phyloP scores from a whole-genome alignment of 1,140 invertebrate species.

The Drosophila sechellia region DNA sequence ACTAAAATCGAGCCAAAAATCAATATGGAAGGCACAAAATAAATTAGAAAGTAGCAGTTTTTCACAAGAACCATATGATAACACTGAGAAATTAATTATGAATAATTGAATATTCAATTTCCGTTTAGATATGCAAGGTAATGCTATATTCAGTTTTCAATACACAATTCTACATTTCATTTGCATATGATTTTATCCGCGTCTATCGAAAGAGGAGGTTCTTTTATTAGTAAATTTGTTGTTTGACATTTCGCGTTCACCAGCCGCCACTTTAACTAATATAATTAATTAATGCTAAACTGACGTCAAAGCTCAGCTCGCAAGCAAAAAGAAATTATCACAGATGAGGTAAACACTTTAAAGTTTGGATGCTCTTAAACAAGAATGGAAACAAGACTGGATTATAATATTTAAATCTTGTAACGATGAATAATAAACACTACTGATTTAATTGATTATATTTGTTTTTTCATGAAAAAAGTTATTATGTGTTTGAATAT shows the following conservation, averaged over 20 bases:
- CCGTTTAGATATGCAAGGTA: constrained; percentile 10
- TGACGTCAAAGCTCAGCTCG: constrained; percentile 49
- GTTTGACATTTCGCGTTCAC: constrained; percentile 60
- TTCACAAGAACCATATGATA: neutral
- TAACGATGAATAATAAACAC: neutral
- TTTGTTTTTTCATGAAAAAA: too few relatives aligned
- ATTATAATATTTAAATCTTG: too few relatives aligned
- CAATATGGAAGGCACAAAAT: constrained; percentile 11
- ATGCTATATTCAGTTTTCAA: constrained; percentile 11
- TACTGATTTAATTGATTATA: neutral
- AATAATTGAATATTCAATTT: constrained; percentile 20
- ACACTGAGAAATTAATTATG: constrained; percentile 28
- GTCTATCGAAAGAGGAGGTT: constrained; percentile 3
- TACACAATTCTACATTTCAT: constrained; percentile 10
- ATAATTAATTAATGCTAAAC: constrained; percentile 55
- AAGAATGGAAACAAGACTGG: neutral
- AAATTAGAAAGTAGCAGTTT: constrained; percentile 32
- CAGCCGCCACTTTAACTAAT: constrained; percentile 29
- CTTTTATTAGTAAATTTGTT: constrained; percentile 61
- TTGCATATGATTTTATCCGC: constrained; percentile 48
- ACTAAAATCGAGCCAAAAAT: constrained; percentile 1
- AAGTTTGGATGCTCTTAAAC: neutral
- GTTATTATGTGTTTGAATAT: too few relatives aligned
- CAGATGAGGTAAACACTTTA: neutral
- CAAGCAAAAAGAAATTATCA: constrained; percentile 42